phyloP scores from a whole-genome alignment of 2,797 vertebrate genomes.

The Sardinella longiceps region DNA sequence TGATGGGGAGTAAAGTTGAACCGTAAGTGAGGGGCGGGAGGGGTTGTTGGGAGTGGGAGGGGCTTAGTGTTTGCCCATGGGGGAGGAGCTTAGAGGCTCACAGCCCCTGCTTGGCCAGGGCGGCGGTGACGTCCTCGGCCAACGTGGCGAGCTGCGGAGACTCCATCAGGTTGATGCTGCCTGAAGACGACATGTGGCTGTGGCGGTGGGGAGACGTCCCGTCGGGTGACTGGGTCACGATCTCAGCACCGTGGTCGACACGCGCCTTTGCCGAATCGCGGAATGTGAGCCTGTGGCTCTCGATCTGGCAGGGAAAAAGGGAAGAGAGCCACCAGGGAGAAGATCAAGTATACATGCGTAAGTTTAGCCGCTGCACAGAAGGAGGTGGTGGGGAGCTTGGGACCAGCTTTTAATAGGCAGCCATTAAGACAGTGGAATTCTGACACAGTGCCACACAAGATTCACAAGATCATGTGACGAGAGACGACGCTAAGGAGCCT shows the following conservation, averaged over 20 bases:
- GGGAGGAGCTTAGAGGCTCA: conserved; percentile 71
- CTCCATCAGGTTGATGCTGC: conserved; percentile 95
- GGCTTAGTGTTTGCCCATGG: conserved; percentile 30
- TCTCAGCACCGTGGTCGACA: conserved; percentile 93
- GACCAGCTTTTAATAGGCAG: not conserved
- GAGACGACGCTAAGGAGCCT: not conserved
- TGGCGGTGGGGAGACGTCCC: conserved; percentile 87
- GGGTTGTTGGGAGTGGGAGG: too few species aligned
- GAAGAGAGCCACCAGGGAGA: not conserved
- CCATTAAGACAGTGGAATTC: not conserved
- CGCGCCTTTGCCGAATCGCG: conserved; percentile 90
- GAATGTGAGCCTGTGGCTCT: conserved; percentile 92
- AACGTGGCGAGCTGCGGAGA: conserved; percentile 94
- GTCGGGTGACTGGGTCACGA: conserved; percentile 86
- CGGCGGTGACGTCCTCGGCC: conserved; percentile 95
- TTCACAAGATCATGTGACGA: not conserved
- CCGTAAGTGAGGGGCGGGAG: not conserved
- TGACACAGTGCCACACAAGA: conserved; percentile 8
- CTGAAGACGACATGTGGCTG: conserved; percentile 95
- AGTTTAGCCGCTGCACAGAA: not conserved
- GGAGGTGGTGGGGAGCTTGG: too few species aligned
- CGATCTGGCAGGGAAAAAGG: conserved; percentile 78
- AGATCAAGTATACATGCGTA: not conserved
- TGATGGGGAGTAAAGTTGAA: not conserved
- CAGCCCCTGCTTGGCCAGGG: conserved; percentile 98